phyloP scores from a whole-genome alignment of 2,888 invertebrate species.

The Argyresthia albistria region DNA sequence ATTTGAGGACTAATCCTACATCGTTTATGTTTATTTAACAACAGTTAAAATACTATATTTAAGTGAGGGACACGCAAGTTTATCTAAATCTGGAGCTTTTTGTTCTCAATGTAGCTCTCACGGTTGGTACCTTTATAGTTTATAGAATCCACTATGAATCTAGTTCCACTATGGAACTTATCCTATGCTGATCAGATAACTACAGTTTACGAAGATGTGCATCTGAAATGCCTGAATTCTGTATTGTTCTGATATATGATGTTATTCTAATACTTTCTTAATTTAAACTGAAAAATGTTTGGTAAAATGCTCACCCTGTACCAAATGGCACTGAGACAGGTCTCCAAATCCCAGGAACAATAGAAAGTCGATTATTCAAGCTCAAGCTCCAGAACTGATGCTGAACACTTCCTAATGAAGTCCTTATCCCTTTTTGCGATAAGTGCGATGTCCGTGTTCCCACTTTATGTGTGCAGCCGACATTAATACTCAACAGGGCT shows the following conservation, averaged over 20 bases:
- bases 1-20: background rate
- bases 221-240: too few relatives aligned
- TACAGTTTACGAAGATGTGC: too few relatives aligned
- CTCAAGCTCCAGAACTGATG: slow-evolving; percentile 38
- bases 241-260: too few relatives aligned
- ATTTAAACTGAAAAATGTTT: too few relatives aligned
- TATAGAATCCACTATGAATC: too few relatives aligned
- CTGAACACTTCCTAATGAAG: slow-evolving; percentile 41
- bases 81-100: background rate
- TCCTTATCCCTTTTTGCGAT: slow-evolving; percentile 25
- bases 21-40: background rate
- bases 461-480: slow-evolving; percentile 27
- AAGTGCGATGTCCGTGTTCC: slow-evolving; percentile 24
- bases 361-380: slow-evolving; percentile 40
- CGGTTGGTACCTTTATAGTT: too few relatives aligned
- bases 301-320: too few relatives aligned
- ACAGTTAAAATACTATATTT: background rate
- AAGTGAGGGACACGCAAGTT: background rate
- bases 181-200: too few relatives aligned
- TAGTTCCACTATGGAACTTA: too few relatives aligned
- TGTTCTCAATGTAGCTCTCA: too few relatives aligned
- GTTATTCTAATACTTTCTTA: too few relatives aligned
- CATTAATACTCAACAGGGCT: slow-evolving; percentile 20
- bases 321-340: too few relatives aligned
- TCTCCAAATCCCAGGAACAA: slow-evolving; percentile 9